Base-by-base conservation (phyloP, 2,888 invertebrate genomes). In the Eristalis tenax region DNA sequence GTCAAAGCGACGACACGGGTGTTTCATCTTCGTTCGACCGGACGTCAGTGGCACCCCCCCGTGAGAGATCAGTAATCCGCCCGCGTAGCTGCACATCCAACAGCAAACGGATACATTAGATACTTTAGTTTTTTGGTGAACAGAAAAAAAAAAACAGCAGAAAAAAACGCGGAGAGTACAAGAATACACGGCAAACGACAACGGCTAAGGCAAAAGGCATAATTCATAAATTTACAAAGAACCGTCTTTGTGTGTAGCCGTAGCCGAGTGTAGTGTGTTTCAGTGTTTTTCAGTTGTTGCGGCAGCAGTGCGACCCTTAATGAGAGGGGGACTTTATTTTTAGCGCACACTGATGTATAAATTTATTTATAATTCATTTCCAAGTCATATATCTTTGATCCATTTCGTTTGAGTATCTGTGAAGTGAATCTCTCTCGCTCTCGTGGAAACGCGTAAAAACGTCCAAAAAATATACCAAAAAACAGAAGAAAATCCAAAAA, bases 361-460 rank as follows among this genome's bases (percentile, higher is more conserved):
- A 78, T 74, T 70, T 86, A 83, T 86, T 86, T 86, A 74, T 86
- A 86, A 83, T 86, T 70, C 70, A 23, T 65, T 82, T 86, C 86
- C 86, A 86, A 59, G 86, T 82, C 77, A 82, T 69, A 50, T 50
- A 61, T 82, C 73, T 82, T 66, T 74, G 74, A 74, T 82, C 74
- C 50, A 71, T 73, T 69, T 69, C 68, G 69, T 65, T 28, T 26
- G 77, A 68, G 81, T 56, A 71, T 81, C 69, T 75, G 85, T 77
- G 82, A 82, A 82, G 26, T 23, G 23, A 13, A 23, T 13, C 11
- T 6, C 1, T 32, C 32, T 32, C 32, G 8, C 4, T 32, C 8
- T 32, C 32, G 59, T 26, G 26, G 11, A 59, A 59, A 59, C 59
- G 77, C 77, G 50, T 50, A 50, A 50, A 77, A 82, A 73, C 69